phyloP scores from a whole-genome alignment of 2,113 vertebrate genomes.

The Psittacus erithacus region DNA sequence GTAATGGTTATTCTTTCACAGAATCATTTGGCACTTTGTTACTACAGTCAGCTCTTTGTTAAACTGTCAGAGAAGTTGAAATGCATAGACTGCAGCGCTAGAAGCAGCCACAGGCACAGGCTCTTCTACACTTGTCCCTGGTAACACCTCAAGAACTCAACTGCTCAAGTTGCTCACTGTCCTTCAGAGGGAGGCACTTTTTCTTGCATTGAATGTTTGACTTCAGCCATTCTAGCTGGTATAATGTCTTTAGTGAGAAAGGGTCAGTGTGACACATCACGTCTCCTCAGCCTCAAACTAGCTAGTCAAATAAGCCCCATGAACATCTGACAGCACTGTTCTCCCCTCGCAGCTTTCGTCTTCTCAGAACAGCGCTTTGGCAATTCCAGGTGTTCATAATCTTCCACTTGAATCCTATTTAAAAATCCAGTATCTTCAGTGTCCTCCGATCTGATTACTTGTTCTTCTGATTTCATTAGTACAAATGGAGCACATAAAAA shows the following conservation, averaged over 20 bases:
- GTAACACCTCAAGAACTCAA: conserved; percentile 24
- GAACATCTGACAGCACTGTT: background rate
- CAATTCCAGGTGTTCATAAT: background rate
- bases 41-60: background rate
- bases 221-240: background rate
- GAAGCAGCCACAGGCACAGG: background rate
- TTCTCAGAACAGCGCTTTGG: background rate
- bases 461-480: conserved; percentile 60
- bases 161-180: background rate
- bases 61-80: background rate
- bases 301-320: background rate
- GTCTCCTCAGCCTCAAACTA: background rate
- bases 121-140: background rate
- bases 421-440: conserved; percentile 4
- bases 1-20: background rate
- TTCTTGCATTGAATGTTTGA: background rate
- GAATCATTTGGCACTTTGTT: conserved; percentile 55
- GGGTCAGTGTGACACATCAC: background rate
- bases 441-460: conserved; percentile 46
- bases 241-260: background rate
- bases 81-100: background rate
- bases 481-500: conserved; percentile 59
- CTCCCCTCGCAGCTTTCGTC: background rate
- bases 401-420: background rate
- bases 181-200: conserved; percentile 44